A percentile compares a stretch with the other conserved stretches of the same genome.
Evolutionary conservation across 1,140 invertebrate species (phyloP).

Genomic region (Polypedilum pembai): DNA sequence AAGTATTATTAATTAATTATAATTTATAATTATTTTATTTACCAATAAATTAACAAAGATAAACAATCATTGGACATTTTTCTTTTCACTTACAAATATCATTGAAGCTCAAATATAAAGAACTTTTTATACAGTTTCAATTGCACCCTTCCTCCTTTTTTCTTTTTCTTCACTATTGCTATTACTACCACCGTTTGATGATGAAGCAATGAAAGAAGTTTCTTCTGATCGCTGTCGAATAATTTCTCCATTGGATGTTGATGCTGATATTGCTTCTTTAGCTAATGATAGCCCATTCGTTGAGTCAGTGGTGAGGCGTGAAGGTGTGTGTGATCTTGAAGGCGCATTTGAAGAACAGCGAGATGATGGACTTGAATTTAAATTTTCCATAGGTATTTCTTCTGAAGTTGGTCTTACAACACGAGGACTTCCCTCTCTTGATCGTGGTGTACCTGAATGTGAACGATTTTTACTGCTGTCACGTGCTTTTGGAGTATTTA

Average conservation of each 20-base stretch:
- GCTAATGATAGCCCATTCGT: constrained; percentile 42
- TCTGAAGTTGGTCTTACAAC: constrained; percentile 64
- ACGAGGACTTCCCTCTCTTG: constrained; percentile 61
- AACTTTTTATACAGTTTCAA: constrained; percentile 57
- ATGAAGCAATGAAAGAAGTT: constrained; percentile 55
- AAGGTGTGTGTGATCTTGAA: constrained; percentile 41
- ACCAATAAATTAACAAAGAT: constrained; percentile 29
- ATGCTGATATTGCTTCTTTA: constrained; percentile 39
- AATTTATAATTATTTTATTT: constrained; percentile 41
- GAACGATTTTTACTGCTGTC: constrained; percentile 38
- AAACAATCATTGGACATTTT: background rate
- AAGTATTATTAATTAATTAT: too few relatives aligned
- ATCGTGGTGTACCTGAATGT: constrained; percentile 45
- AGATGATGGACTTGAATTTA: constrained; percentile 43
- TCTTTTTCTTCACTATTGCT: constrained; percentile 45
- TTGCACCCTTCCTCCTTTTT: constrained; percentile 50
- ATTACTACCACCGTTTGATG: too few relatives aligned
- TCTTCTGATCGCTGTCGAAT: constrained; percentile 53
- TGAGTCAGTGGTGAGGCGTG: constrained; percentile 43
- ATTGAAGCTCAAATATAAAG: background rate
- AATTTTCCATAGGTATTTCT: constrained; percentile 78
- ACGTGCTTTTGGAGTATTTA: constrained; percentile 29
- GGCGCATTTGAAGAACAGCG: constrained; percentile 35
- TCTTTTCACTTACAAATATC: constrained; percentile 34
- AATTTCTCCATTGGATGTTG: constrained; percentile 35